Percentiles rank a stretch among this genome's conserved stretches.
These are phyloP conservation scores for Characodon lateralis DNA, from an alignment of 2,797 vertebrate species.

Conservation along the genomic window DNA sequence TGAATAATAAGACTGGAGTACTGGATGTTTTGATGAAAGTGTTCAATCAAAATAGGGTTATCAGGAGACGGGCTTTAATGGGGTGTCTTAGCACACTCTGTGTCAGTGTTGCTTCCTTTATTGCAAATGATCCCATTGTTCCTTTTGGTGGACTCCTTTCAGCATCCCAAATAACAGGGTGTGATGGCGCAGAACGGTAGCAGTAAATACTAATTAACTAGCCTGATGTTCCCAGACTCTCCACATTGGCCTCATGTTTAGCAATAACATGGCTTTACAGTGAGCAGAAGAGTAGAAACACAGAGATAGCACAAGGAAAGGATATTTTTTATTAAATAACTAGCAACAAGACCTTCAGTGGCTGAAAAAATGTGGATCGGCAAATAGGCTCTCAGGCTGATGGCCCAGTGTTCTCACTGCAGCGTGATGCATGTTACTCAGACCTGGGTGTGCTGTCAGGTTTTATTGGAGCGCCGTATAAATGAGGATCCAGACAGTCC, in stretches of 20 bases:
- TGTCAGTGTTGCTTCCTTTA: slow-evolving; percentile 59
- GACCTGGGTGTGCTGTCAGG: slow-evolving; percentile 22
- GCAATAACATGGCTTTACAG: neutral
- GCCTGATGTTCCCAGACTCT: slow-evolving; percentile 9
- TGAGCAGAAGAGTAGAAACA: neutral
- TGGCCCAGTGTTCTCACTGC: slow-evolving; percentile 30
- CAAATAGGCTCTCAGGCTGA: slow-evolving; percentile 40
- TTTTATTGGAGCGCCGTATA: slow-evolving; percentile 10
- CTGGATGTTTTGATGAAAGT: slow-evolving; percentile 71
- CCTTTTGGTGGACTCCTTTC: slow-evolving; percentile 36
- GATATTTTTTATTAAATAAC: neutral
- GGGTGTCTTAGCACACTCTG: slow-evolving; percentile 53
- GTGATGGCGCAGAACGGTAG: slow-evolving; percentile 31
- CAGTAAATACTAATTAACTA: slow-evolving; percentile 51
- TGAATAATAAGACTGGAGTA: slow-evolving; percentile 70
- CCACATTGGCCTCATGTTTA: slow-evolving; percentile 11
- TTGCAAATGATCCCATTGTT: slow-evolving; percentile 53
- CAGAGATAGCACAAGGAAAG: neutral
- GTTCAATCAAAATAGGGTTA: slow-evolving; percentile 70
- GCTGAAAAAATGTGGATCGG: neutral
- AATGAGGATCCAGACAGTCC: neutral
- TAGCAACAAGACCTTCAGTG: neutral
- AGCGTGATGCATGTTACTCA: slow-evolving; percentile 55
- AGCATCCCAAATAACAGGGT: slow-evolving; percentile 48
- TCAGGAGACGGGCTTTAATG: slow-evolving; percentile 51